Base-by-base conservation (phyloP, 2,888 invertebrate genomes). In the Oxytorus armatus region DNA sequence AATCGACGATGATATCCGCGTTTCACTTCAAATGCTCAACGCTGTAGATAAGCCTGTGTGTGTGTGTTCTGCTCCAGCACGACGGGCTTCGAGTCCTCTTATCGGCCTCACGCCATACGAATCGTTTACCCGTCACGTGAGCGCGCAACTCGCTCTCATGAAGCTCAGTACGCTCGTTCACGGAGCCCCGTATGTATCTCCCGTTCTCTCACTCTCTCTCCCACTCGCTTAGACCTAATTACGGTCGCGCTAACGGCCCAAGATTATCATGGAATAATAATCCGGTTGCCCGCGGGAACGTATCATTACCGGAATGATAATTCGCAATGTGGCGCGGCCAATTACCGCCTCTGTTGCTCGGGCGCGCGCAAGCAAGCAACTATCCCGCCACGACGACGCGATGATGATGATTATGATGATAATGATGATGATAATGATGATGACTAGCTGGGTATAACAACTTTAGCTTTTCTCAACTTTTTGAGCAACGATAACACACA, bases 251-350 rank as follows among this genome's bases (percentile, higher is more conserved):
- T 80, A 80, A 80, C 79, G 79, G 79, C 79, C 79, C 77, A 80
- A 80, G 77, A 80, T 80, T 80, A 80, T 80, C 79, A 77, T 80
- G 77, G 79, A 80, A 80, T 80, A 80, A 80, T 80, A 80, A 80
- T 80, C 79, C 79, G 68, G 79, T 72, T 80, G 79, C 76, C 77
- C 61, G 72, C 77, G 77, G 79, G 77, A 80, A 80, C 79, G 79
- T 80, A 80, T 80, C 77, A 80, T 80, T 80, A 80, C 79, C 77
- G 72, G 79, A 61, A 77, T 80, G 79, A 80, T 80, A 80, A 80
- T 80, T 80, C 72, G 79, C 79, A 80, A 80, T 80, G 79, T 72
- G 77, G 79, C 77, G 66, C 79, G 76, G 72, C 79, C 79, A 80
- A 80, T 80, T 80, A 80, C 79, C 79, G 79, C 77, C 79, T 72